phyloP scores from a whole-genome alignment of 2,888 invertebrate species.

The Dynastes tityus region DNA sequence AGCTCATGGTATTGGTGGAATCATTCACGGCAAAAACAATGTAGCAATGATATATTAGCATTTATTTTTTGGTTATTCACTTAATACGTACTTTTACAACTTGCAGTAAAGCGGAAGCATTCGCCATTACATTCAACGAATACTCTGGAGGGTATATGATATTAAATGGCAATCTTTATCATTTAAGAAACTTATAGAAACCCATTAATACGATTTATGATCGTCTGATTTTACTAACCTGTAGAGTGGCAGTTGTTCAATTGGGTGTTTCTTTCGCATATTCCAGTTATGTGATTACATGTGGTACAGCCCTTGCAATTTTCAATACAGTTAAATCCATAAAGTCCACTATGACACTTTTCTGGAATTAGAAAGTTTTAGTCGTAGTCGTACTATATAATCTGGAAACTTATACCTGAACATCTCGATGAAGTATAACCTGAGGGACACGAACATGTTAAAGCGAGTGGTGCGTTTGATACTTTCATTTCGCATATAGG shows the following conservation, averaged over 20 bases:
- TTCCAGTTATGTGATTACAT: neutral
- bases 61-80: too few relatives aligned
- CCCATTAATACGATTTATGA: neutral
- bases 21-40: too few relatives aligned
- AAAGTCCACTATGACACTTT: neutral
- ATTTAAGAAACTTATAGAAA: too few relatives aligned
- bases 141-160: too few relatives aligned
- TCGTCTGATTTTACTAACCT: neutral
- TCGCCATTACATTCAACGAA: too few relatives aligned
- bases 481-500: neutral
- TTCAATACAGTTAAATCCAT: neutral
- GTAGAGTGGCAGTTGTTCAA: neutral
- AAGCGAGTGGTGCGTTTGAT: neutral
- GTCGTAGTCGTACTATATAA: neutral
- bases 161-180: too few relatives aligned
- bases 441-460: neutral
- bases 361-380: neutral
- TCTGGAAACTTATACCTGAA: neutral
- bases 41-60: too few relatives aligned
- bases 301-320: neutral
- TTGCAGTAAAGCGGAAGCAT: too few relatives aligned
- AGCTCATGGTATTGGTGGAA: too few relatives aligned
- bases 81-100: too few relatives aligned
- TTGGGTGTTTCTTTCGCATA: neutral
- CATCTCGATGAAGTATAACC: neutral